A percentile compares a stretch with the other conserved stretches of the same genome.
These are phyloP conservation scores for Trypoxylon attenuatum DNA, from an alignment of 2,888 invertebrate genomes.

Conservation along the genomic window DNA sequence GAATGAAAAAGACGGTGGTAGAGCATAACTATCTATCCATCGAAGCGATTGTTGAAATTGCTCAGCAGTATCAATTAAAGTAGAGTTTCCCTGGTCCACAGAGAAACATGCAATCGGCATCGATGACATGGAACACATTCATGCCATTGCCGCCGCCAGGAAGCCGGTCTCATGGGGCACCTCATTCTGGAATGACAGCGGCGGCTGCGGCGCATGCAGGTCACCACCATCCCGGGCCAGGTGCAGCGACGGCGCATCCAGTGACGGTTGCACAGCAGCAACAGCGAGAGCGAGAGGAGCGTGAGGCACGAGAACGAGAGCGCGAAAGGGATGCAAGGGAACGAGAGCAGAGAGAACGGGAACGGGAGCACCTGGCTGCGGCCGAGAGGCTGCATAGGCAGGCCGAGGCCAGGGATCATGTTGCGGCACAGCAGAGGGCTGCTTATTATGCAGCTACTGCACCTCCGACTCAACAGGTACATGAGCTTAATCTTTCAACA, in stretches of 20 bases:
- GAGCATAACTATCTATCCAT: too few species aligned
- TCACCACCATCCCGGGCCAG: conserved; percentile 67
- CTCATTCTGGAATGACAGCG: conserved; percentile 59
- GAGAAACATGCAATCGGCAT: conserved; percentile 71
- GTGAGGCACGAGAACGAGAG: conserved; percentile 44
- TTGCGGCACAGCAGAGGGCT: conserved; percentile 76
- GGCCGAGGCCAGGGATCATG: conserved; percentile 69
- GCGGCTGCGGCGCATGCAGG: conserved; percentile 58
- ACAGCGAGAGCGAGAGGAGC: conserved; percentile 50
- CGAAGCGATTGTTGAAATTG: too few species aligned
- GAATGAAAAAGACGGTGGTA: too few species aligned
- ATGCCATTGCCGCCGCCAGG: conserved; percentile 68
- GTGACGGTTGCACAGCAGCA: conserved; percentile 66
- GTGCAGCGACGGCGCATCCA: conserved; percentile 55
- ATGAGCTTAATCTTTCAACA: too few species aligned
- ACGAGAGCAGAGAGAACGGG: conserved; percentile 51
- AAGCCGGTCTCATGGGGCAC: conserved; percentile 63
- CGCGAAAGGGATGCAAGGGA: conserved; percentile 58
- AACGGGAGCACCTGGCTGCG: conserved; percentile 62
- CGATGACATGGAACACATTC: conserved; percentile 71
- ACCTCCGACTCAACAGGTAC: conserved; percentile 69
- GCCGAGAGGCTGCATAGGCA: conserved; percentile 70
- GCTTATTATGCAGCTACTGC: conserved; percentile 75
- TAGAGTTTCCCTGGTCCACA: conserved; percentile 72
- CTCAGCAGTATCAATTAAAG: conserved; percentile 71